These are phyloP conservation scores for Cerceris ruficornis DNA, from an alignment of 2,888 invertebrate genomes.

Conservation along the genomic window DNA sequence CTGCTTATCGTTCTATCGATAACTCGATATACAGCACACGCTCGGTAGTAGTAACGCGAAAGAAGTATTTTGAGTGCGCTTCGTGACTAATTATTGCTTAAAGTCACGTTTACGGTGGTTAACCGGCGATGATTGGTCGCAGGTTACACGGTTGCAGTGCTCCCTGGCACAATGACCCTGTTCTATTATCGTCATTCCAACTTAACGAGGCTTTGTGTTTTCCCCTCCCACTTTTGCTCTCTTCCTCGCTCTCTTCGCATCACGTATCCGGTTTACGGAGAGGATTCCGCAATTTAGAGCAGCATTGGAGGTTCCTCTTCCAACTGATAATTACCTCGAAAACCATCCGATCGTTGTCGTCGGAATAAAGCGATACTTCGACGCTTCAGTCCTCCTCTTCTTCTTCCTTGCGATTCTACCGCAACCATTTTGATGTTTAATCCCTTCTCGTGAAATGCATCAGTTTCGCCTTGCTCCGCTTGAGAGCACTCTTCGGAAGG, in stretches of 20 bases:
- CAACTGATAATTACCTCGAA: slow-evolving; percentile 33
- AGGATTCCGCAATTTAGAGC: slow-evolving; percentile 32
- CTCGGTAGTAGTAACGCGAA: not conserved
- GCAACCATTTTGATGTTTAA: too few relatives aligned
- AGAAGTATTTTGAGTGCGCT: slow-evolving; percentile 17
- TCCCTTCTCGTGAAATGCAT: too few relatives aligned
- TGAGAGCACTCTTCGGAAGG: too few relatives aligned
- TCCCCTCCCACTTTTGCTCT: slow-evolving; percentile 12
- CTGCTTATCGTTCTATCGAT: too few relatives aligned
- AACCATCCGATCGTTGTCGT: slow-evolving; percentile 12
- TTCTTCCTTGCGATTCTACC: too few relatives aligned
- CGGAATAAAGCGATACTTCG: slow-evolving; percentile 14
- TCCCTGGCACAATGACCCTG: slow-evolving; percentile 51
- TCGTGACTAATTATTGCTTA: slow-evolving; percentile 49
- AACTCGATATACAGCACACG: not conserved
- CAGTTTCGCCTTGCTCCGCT: too few relatives aligned
- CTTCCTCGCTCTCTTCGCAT: not conserved
- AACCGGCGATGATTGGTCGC: slow-evolving; percentile 42
- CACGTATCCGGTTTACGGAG: slow-evolving; percentile 23
- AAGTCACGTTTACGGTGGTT: slow-evolving; percentile 50
- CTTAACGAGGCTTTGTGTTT: slow-evolving; percentile 75
- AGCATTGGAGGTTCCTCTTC: slow-evolving; percentile 27
- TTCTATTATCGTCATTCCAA: slow-evolving; percentile 71
- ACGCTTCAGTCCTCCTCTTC: not conserved
- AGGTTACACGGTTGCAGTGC: slow-evolving; percentile 33